phyloP scores from a whole-genome alignment of 2,113 vertebrate genomes.

The Cyprinodon brontotheroides region DNA sequence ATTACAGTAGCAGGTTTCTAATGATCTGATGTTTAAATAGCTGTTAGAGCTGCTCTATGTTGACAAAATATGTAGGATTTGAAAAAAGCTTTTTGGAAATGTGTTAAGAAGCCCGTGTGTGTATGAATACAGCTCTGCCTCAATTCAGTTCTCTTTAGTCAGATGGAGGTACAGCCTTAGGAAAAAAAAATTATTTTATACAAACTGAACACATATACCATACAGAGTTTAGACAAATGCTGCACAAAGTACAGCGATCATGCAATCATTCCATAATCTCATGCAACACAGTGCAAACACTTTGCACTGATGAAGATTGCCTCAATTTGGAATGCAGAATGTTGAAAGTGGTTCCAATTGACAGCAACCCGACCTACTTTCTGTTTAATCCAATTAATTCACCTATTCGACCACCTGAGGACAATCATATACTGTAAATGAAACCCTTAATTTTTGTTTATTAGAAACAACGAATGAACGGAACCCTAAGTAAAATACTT shows the following conservation, averaged over 20 bases:
- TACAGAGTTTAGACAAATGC: no score
- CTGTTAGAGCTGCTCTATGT: background rate
- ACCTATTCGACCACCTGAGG: background rate
- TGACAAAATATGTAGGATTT: background rate
- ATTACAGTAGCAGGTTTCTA: slow-evolving; percentile 1
- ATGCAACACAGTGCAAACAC: no score
- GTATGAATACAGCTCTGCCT: no score
- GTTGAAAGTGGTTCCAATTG: background rate
- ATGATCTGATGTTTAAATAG: background rate
- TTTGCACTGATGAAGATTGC: no score
- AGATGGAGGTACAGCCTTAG: no score
- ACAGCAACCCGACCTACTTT: background rate
- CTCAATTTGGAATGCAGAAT: background rate
- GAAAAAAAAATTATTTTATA: no score
- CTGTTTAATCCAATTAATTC: background rate
- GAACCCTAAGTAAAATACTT: background rate
- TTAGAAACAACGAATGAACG: no score
- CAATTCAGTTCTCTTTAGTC: no score
- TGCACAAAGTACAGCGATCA: no score
- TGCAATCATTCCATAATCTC: no score
- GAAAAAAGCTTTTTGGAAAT: background rate
- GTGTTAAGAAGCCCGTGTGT: background rate
- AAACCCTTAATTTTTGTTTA: background rate
- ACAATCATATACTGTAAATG: background rate
- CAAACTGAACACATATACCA: no score